These are phyloP conservation scores for Parochlus steinenii DNA, from an alignment of 2,888 invertebrate genomes.

Conservation along the genomic window DNA sequence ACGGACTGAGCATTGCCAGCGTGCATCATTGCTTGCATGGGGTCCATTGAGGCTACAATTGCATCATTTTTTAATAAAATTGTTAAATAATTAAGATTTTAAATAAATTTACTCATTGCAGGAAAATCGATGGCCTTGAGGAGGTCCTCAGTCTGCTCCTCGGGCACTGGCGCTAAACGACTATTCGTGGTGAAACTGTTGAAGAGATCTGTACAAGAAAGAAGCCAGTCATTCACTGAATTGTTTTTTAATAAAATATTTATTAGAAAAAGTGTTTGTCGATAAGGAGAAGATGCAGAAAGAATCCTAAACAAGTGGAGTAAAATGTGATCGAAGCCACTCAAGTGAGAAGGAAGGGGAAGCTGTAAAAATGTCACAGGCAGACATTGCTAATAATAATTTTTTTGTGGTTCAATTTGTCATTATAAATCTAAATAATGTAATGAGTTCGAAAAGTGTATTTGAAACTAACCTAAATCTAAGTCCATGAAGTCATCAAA, in stretches of 20 bases:
- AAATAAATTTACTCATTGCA: conserved; percentile 5
- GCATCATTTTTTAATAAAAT: conserved; percentile 1
- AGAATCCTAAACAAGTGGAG: too few relatives aligned
- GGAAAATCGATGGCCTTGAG: conserved; percentile 30
- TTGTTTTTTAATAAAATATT: too few relatives aligned
- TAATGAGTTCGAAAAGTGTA: background rate
- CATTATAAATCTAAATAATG: too few relatives aligned
- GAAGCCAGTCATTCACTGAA: too few relatives aligned
- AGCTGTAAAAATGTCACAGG: too few relatives aligned
- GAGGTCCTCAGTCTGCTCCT: conserved; percentile 41
- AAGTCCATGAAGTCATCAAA: conserved; percentile 91
- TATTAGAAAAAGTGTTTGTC: too few relatives aligned
- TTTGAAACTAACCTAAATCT: conserved; percentile 35
- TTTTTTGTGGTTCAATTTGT: too few relatives aligned
- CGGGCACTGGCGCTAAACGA: conserved; percentile 42
- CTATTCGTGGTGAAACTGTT: conserved; percentile 17
- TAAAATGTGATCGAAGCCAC: too few relatives aligned
- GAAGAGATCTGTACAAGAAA: conserved; percentile 7
- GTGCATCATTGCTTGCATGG: conserved; percentile 10
- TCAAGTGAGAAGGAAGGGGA: too few relatives aligned
- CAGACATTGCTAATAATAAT: too few relatives aligned
- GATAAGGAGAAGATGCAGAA: too few relatives aligned
- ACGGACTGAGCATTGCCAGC: too few relatives aligned
- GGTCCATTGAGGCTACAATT: conserved; percentile 8
- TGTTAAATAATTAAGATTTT: background rate